phyloP scores from a whole-genome alignment of 2,888 invertebrate species.

The Cerceris ruficornis region DNA sequence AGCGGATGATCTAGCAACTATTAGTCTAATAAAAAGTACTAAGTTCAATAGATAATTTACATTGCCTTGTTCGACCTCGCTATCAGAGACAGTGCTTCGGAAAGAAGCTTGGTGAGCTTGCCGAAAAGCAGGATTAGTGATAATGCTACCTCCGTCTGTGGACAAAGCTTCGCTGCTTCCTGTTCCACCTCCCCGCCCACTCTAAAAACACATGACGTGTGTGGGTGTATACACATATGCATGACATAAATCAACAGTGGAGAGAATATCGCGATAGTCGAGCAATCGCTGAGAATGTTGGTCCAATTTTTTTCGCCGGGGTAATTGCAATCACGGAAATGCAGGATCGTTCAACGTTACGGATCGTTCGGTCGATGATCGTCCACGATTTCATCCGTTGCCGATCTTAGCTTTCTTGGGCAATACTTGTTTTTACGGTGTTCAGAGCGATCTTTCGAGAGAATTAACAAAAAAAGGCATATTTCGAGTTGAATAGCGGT shows the following conservation, averaged over 20 bases:
- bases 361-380: too few relatives aligned
- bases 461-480: too few relatives aligned
- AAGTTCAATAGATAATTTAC: constrained; percentile 83
- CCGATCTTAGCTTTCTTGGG: too few relatives aligned
- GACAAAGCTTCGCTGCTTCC: constrained; percentile 79
- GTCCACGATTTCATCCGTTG: too few relatives aligned
- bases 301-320: too few relatives aligned
- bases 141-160: constrained; percentile 90
- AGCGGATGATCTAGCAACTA: not conserved
- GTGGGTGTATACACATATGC: constrained; percentile 18
- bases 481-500: too few relatives aligned
- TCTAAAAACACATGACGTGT: constrained; percentile 64
- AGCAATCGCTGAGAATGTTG: too few relatives aligned
- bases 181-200: constrained; percentile 75
- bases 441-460: too few relatives aligned
- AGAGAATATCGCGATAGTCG: too few relatives aligned
- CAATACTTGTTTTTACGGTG: too few relatives aligned
- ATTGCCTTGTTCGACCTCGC: constrained; percentile 94
- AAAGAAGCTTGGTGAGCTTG: constrained; percentile 88
- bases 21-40: constrained; percentile 26
- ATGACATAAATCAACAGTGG: not conserved
- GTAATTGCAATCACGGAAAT: too few relatives aligned
- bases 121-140: constrained; percentile 90
- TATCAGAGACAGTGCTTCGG: constrained; percentile 96
- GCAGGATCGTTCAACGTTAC: too few relatives aligned